Base-by-base conservation (phyloP, 1,140 invertebrate species). In the Agrypnia vestita region DNA sequence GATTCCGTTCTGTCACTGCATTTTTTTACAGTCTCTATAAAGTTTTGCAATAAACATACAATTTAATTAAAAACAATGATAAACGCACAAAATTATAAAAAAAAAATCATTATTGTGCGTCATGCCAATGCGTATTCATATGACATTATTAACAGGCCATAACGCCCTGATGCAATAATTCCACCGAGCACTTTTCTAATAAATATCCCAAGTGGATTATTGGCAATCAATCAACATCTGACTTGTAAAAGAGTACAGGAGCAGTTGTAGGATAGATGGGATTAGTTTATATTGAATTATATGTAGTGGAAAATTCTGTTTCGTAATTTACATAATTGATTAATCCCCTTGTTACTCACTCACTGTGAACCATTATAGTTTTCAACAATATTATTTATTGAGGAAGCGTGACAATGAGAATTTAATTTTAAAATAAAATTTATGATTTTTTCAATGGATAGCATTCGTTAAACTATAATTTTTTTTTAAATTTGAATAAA, bases 231-330 rank as follows among this genome's bases (percentile, higher is more conserved):
- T 81, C 80, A 80, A 53, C 55, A 19, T 13, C 49, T 73, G 53
- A 21, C 71, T 53, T n/a, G 71, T 13, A 53, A 6, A 35, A 35
- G 25, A 35, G 6, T 35, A 35, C 25, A 3, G 25, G 6, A 73
- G 25, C 53, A 51, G 35, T 55, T 53, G 13, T n/a, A 73, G 49
- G 53, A 55, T 44, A 51, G 61, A 75, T 74, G 78, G 64, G 51
- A 71, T 56, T 74, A 19, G 62, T 19, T 53, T 73, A 53, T 21
- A 81, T 81, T 76, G 75, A 82, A 82, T 82, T 82, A 81, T 76
- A 82, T 82, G 80, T 79, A 76, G 44, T 82, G 80, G 77, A 82
- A 82, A 79, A 79, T 76, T 72, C 49, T 25, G 44, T 72, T 76
- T 51, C 43, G 43, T 79, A 76, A 82, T 82, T 82, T 73, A 53